Percentiles rank a stretch among this genome's conserved stretches.
Conservation (phyloP, 2,888 invertebrate species). For the Ophion slaviceki region DNA sequence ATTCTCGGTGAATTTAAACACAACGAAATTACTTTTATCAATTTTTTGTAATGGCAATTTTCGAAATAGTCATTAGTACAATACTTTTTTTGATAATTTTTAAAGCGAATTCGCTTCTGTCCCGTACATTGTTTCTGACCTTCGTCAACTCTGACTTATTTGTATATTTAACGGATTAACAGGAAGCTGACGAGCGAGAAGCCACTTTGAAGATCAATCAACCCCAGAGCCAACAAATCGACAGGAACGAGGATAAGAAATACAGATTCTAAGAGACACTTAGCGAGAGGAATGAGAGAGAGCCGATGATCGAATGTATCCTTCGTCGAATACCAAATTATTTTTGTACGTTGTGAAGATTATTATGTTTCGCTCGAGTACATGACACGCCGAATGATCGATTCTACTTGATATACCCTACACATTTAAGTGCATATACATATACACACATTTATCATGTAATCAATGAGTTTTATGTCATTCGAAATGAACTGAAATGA, state of each 20-base stretch:
- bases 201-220: constrained; percentile 78
- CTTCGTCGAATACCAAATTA: constrained; percentile 65
- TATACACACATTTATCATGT: constrained; percentile 20
- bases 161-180: constrained; percentile 72
- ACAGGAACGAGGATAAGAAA: constrained; percentile 78
- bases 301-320: constrained; percentile 35
- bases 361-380: constrained; percentile 34
- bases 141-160: not conserved
- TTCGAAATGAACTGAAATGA: constrained; percentile 54
- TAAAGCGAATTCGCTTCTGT: not conserved
- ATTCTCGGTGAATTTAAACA: not conserved
- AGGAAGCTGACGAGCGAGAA: constrained; percentile 87
- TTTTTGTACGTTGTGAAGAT: constrained; percentile 57
- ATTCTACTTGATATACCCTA: constrained; percentile 34
- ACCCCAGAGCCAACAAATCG: constrained; percentile 77
- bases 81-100: not conserved
- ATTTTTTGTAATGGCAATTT: too few relatives aligned
- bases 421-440: constrained; percentile 35
- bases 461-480: constrained; percentile 36
- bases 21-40: not conserved
- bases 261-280: constrained; percentile 54
- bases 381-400: constrained; percentile 40
- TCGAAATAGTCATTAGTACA: too few relatives aligned
- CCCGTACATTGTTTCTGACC: not conserved
- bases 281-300: not conserved